phyloP scores from a whole-genome alignment of 92 coral and sea anemone genomes.

The Phenganax marumi region DNA sequence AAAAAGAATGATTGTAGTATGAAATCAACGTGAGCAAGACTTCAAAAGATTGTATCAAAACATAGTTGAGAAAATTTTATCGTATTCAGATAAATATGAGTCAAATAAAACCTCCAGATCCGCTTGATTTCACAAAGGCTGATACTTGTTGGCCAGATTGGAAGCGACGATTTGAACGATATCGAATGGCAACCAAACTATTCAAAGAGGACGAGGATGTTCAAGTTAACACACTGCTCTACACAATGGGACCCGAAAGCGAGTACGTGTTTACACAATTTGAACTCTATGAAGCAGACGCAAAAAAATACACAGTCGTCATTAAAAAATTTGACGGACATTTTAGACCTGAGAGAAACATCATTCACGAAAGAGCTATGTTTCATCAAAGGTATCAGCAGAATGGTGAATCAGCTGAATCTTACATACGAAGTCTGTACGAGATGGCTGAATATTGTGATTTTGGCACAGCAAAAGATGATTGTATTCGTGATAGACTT shows the following conservation, averaged over 20 bases:
- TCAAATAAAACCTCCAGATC: constrained; percentile 17
- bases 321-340: constrained; percentile 10
- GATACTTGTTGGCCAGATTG: constrained; percentile 33
- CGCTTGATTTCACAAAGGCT: constrained; percentile 25
- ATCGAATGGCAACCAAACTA: constrained; percentile 28
- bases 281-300: background rate
- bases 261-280: constrained; percentile 14
- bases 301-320: background rate
- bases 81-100: constrained; percentile 9
- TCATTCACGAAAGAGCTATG: constrained; percentile 35
- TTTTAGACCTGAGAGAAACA: constrained; percentile 29
- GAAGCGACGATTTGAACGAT: constrained; percentile 34
- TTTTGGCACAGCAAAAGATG: constrained; percentile 32
- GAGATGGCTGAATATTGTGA: constrained; percentile 40
- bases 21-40: background rate
- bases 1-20: background rate
- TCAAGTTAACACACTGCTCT: constrained; percentile 14
- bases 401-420: constrained; percentile 13
- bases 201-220: constrained; percentile 23
- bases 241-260: constrained; percentile 15
- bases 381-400: constrained; percentile 20
- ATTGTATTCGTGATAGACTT: constrained; percentile 11
- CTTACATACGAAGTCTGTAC: constrained; percentile 32
- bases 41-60: background rate
- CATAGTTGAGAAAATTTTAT: background rate